Evolutionary conservation across 1,140 invertebrate genomes (phyloP).

Genomic region (Cataglyphis hispanica): DNA sequence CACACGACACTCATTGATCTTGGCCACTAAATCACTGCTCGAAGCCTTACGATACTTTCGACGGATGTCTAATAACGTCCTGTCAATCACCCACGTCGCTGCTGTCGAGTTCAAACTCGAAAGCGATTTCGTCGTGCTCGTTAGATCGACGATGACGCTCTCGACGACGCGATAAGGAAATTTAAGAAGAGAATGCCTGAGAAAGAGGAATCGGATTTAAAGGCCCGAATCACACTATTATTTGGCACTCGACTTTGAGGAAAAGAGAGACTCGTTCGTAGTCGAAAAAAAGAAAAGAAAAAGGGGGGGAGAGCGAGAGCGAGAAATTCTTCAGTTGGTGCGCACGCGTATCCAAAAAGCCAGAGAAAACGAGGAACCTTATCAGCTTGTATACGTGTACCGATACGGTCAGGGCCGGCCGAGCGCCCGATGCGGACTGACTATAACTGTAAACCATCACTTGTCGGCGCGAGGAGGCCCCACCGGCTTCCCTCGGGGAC

Average conservation of each 20-base stretch:
- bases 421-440: constrained; percentile 86
- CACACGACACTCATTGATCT: constrained; percentile 58
- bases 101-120: neutral
- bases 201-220: neutral
- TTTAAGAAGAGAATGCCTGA: neutral
- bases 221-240: neutral
- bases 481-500: constrained; percentile 59
- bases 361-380: neutral
- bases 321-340: neutral
- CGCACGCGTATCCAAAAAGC: constrained; percentile 39
- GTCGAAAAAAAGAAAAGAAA: neutral
- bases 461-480: constrained; percentile 80
- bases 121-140: neutral
- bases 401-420: constrained; percentile 82
- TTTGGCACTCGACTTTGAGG: neutral
- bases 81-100: neutral
- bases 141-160: neutral
- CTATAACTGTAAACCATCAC: constrained; percentile 87
- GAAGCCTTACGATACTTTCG: neutral
- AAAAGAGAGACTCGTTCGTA: too few relatives aligned
- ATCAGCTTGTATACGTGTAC: constrained; percentile 26
- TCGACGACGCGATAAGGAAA: neutral
- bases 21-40: constrained; percentile 47
- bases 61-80: neutral
- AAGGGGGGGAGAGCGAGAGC: neutral